Conservation (phyloP, 2,113 vertebrate genomes). For the Microcebus griseorufus region DNA sequence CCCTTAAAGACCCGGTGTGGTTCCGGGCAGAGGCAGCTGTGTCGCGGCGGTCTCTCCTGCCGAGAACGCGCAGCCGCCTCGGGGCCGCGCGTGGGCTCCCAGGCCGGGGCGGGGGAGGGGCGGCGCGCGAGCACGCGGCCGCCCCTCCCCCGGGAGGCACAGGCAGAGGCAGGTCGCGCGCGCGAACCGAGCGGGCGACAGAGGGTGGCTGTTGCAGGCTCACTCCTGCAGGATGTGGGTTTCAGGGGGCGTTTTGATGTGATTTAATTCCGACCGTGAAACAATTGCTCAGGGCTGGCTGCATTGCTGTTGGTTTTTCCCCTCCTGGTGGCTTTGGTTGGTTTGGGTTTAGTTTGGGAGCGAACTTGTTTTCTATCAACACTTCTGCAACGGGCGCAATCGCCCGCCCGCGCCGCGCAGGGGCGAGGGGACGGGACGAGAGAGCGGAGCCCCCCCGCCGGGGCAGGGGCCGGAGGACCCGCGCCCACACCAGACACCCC, state of each 20-base stretch:
- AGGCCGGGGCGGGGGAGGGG: constrained; percentile 44
- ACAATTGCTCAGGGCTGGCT: constrained; percentile 73
- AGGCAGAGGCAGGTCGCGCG: constrained; percentile 26
- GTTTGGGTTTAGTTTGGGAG: constrained; percentile 63
- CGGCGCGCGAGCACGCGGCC: not conserved
- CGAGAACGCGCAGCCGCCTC: constrained; percentile 9
- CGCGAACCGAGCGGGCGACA: constrained; percentile 47
- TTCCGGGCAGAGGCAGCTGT: constrained; percentile 14
- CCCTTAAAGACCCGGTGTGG: not conserved
- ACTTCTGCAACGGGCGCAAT: not conserved
- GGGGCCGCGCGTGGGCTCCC: not conserved
- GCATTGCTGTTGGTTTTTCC: constrained; percentile 56
- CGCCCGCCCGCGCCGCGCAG: not conserved
- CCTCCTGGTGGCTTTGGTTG: constrained; percentile 60
- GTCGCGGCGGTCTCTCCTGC: not conserved
- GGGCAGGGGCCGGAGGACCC: not conserved
- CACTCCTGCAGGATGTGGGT: constrained; percentile 78
- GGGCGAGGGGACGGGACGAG: not conserved
- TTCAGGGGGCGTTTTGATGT: constrained; percentile 78
- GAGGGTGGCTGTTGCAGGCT: constrained; percentile 61
- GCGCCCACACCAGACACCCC: not conserved
- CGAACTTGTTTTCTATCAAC: constrained; percentile 64
- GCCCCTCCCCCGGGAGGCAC: not conserved
- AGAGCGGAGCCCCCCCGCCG: not conserved
- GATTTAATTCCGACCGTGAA: constrained; percentile 76